Base-by-base conservation (phyloP, 2,797 vertebrate genomes). In the Buphagus erythrorhynchus region DNA sequence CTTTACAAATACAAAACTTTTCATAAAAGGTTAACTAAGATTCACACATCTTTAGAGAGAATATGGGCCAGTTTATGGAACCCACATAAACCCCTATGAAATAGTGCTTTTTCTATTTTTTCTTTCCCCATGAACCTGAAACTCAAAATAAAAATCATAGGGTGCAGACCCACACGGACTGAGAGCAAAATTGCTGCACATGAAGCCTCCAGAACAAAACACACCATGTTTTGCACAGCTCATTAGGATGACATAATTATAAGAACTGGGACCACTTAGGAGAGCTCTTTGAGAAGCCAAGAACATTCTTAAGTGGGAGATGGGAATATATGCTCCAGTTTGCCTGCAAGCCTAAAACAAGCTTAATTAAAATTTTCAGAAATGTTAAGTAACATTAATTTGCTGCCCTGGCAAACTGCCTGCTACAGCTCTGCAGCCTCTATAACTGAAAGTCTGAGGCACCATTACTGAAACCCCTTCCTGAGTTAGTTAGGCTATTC, bases 351-450 rank as follows among this genome's bases (percentile, higher is more conserved):
- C 48, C 75, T 95, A 73, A 95, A 96, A 82, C 54, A 77, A 96
- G 88, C 80, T 94, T 94, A 96, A 97, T 97, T 97, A 96, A 90
- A 96, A 96, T 86, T 96, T 95, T 85, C 93, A 96, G 93, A 96
- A 96, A 96, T 93, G 94, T 95, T 93, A 95, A 96, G 72, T 95
- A 88, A 94, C 28, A 76, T 90, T 95, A 96, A 97, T 96, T 94
- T 91, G 84, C 65, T 86, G n/a, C 76, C 81, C 91, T 97, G 95
- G 95, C 94, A 96, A 87, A 13, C 18, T 0, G 92, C 97, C 96
- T 61, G 54, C 76, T 71, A 13, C n/a, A 77, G 77, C 52, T 94
- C 59, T 46, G 74, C 80, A 79, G 69, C 14, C 38, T 79, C 74
- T 12, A 35, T 76, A 90, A 92, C 90, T 57, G 66, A 43, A 54